Conservation (phyloP, 2,113 vertebrate genomes). For the Callipepla squamata region DNA sequence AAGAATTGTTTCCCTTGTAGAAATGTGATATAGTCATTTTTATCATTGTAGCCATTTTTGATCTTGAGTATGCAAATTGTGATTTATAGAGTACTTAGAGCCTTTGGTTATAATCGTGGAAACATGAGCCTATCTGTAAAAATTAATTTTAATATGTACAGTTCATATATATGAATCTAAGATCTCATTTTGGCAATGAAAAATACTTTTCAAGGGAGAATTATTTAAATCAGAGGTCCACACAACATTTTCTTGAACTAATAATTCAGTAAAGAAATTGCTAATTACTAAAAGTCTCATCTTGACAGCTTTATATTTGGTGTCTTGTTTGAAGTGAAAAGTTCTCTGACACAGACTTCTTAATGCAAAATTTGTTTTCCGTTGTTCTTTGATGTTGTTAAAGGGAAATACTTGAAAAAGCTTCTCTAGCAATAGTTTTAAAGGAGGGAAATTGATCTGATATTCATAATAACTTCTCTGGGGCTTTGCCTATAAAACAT, state of each 20-base stretch:
- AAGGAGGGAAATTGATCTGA: slow-evolving; percentile 10
- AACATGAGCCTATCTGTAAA: neutral
- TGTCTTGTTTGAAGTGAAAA: slow-evolving; percentile 51
- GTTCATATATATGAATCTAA: neutral
- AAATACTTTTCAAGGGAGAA: neutral
- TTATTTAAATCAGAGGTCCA: slow-evolving; percentile 39
- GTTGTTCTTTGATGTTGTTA: slow-evolving; percentile 48
- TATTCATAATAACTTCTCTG: neutral
- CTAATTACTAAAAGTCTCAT: slow-evolving; percentile 48
- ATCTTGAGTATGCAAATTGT: neutral
- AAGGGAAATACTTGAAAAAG: neutral
- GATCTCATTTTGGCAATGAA: neutral
- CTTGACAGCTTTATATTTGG: slow-evolving; percentile 23
- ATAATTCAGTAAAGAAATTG: slow-evolving; percentile 35
- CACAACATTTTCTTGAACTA: slow-evolving; percentile 25
- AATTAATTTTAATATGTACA: neutral
- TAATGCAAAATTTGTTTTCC: slow-evolving; percentile 42
- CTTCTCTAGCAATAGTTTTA: neutral
- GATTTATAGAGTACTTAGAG: neutral
- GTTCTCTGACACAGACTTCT: neutral
- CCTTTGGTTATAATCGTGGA: neutral
- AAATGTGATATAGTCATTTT: neutral
- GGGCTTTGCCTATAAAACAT: slow-evolving; percentile 1
- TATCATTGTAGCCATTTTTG: neutral
- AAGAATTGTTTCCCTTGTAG: neutral